Evolutionary conservation across 2,797 vertebrate species (phyloP), one percentile per base, ranked within the genome.

Genomic region (Cryptoblepharus egeriae): DNA sequence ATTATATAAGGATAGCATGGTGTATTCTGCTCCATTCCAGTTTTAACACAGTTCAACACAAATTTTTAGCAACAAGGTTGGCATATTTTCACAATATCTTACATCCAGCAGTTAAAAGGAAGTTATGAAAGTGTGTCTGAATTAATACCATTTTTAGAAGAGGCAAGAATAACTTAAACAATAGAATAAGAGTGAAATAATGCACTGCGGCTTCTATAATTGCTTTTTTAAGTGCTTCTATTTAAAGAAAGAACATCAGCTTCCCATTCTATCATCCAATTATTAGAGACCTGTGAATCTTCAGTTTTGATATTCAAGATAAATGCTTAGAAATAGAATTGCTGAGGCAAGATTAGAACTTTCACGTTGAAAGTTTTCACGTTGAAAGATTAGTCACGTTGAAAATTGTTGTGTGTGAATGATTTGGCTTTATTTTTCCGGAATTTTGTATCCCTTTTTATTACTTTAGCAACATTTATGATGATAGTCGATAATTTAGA

Each of bases 61-160:
- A 26, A 2, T 68, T 73, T 83, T 1, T 1, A 82, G 83, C 4
- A 22, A 28, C 28, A 24, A 69, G 11, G 35, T 89, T 68, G 79
- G 0, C 35, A 39, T 71, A 63, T 65, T 7, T 45, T 49, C 12
- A 63, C 9, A 57, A n/a, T 75, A 42, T 69, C 82, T 84, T 83
- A 39, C 15, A 61, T 0, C 73, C 70, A 57, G 83, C 87, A 75
- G 0, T 10, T n/a, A 76, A 75, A 58, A 69, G 35, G 30, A 6
- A 0, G 74, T n/a, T 63, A 15, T 8, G 78, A 18, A 80, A 87
- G 85, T 75, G 45, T 16, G 63, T 12, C 11, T 55, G 2, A n/a
- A 15, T 81, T 15, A 75, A 82, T 85, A 58, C 35, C 79, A 75
- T 37, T 45, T 20, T 32, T 52, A 89, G 73, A 75, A 84, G 7